phyloP scores from a whole-genome alignment of 30 jellyfish, hydroid and myxozoan species.

The Hydractinia echinata region DNA sequence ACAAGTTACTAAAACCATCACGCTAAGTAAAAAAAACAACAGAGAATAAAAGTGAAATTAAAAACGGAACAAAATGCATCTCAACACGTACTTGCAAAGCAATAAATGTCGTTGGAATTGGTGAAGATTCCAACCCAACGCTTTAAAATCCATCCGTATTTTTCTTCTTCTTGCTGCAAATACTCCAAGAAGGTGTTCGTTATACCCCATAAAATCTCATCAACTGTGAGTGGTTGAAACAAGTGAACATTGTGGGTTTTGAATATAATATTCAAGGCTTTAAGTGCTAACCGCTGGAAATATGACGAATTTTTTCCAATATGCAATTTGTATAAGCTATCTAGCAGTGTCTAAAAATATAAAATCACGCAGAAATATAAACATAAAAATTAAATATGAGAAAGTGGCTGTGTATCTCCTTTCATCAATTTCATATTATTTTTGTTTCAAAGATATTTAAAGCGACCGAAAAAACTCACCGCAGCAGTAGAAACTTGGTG shows the following conservation, averaged over 20 bases:
- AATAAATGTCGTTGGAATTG: constrained; percentile 36
- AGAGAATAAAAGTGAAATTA: too few species aligned
- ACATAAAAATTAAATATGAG: not conserved
- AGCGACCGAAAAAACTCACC: constrained; percentile 35
- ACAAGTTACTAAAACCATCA: too few species aligned
- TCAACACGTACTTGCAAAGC: constrained; percentile 63
- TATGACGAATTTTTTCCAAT: not conserved
- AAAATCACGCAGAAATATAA: not conserved
- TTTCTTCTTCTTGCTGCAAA: constrained; percentile 4
- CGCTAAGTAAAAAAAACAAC: too few species aligned
- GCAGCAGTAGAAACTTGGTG: constrained; percentile 62
- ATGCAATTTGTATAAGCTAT: not conserved
- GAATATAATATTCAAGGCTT: not conserved
- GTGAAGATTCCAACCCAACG: constrained; percentile 35
- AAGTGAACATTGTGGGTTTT: not conserved
- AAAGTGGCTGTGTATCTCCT: too few species aligned
- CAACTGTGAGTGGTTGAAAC: constrained; percentile 54
- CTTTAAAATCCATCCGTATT: constrained; percentile 18
- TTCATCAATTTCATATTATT: too few species aligned
- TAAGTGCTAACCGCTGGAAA: not conserved
- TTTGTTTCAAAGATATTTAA: too few species aligned
- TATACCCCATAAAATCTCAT: constrained; percentile 64
- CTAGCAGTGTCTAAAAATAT: constrained; percentile 12
- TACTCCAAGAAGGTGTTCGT: constrained; percentile 47
- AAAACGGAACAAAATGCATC: too few species aligned